Base-by-base conservation (phyloP, 2,888 invertebrate species). In the Brachyopa scutellaris region DNA sequence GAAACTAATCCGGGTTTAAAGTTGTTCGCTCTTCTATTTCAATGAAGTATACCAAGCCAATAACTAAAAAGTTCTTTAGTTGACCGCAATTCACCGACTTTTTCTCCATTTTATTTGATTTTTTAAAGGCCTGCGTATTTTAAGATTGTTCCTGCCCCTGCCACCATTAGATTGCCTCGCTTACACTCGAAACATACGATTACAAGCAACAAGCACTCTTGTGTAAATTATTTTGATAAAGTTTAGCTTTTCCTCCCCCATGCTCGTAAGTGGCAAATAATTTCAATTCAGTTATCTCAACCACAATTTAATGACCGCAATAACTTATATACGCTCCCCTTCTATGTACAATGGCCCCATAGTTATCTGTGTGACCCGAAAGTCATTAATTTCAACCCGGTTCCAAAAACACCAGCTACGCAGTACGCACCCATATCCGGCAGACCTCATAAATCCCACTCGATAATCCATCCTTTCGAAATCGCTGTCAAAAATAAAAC, bases 221-320 rank as follows among this genome's bases (percentile, higher is more conserved):
- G 42, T 57, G 61, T 77, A 82, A 77, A 77, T 77, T 77, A 77
- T 82, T 57, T 51, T 33, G 57, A 80, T 76, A 80, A 80, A 80
- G 42, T n/a, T 26, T 26, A 26, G 26, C 59, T 82, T 31, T 45
- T 47, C 2, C 59, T 57, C 8, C 29, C 47, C 64, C 64, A 5
- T 26, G 6, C 26, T 26, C 26, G 4, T 82, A 82, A 82, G 82
- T 59, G 64, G 59, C 77, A 77, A 82, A 82, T 82, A 77, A 82
- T 82, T 77, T 77, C 77, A 77, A 77, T 82, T 77, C 77, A 82
- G 77, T 82, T 82, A 82, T 82, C 82, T 77, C 77, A 82, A 66
- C 77, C 70, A 70, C 82, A 82, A 77, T 82, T 82, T 82, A 82
- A 82, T 77, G 82, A 76, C 77, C 59, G 59, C 82, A 76, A 82